A percentile compares a stretch with the other conserved stretches of the same genome.
Conservation (phyloP, 2,113 vertebrate species). For the Tenebrosternarchus preto region DNA sequence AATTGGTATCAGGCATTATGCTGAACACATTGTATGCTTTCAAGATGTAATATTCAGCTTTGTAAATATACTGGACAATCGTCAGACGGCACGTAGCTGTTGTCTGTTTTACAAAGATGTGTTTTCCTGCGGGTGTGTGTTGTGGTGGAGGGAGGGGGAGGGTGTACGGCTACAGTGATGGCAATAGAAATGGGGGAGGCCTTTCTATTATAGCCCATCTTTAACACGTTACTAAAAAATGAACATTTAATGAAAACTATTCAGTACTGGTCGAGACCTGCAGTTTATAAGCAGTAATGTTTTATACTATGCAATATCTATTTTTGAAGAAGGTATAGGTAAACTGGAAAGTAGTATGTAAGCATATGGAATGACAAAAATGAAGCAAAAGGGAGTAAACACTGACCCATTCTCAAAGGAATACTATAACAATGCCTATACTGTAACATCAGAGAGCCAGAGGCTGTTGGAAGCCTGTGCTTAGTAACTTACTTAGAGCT, state of each 20-base stretch:
- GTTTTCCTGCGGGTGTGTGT: slow-evolving; percentile 18
- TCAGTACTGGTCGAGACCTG: not conserved
- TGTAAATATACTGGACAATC: slow-evolving; percentile 56
- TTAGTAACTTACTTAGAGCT: too few relatives aligned
- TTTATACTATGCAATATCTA: too few relatives aligned
- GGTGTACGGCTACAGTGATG: slow-evolving; percentile 8
- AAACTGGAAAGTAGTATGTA: not conserved
- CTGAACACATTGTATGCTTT: slow-evolving; percentile 61
- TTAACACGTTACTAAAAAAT: too few relatives aligned
- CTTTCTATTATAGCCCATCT: not conserved
- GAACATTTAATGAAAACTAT: not conserved
- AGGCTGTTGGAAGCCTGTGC: too few relatives aligned
- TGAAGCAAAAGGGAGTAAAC: not conserved
- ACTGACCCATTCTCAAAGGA: not conserved
- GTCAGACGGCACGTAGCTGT: slow-evolving; percentile 42
- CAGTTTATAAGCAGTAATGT: not conserved
- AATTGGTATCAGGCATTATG: slow-evolving; percentile 62
- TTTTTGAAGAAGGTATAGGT: not conserved
- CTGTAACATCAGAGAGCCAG: too few relatives aligned
- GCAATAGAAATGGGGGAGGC: not conserved
- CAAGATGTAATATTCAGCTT: slow-evolving; percentile 60
- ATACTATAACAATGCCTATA: slow-evolving; percentile 1
- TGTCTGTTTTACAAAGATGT: slow-evolving; percentile 42
- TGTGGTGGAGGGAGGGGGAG: not conserved
- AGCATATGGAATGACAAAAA: slow-evolving; percentile 3